Percentiles rank a stretch among this genome's conserved stretches.
Evolutionary conservation across 2,797 vertebrate species (phyloP).

Genomic region (Staurois parvus): DNA sequence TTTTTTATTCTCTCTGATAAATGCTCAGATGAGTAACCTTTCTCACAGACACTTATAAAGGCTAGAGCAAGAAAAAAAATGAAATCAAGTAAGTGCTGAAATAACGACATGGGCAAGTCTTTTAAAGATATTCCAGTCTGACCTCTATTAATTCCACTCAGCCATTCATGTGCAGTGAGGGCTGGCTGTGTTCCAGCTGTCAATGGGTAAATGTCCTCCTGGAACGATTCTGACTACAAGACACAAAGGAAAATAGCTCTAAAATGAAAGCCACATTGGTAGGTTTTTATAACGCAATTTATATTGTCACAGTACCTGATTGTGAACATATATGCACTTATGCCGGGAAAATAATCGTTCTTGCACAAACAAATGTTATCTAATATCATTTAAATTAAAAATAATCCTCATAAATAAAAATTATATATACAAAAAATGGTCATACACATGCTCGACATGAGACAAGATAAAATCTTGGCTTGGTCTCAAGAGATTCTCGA

Average conservation of each 20-base stretch:
- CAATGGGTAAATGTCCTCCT: constrained; percentile 93
- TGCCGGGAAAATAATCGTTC: too few species aligned
- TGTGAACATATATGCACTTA: not conserved
- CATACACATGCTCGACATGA: too few species aligned
- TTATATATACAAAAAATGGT: too few species aligned
- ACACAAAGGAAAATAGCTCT: constrained; percentile 54
- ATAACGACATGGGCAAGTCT: constrained; percentile 34
- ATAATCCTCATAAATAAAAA: too few species aligned
- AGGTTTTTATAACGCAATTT: not conserved
- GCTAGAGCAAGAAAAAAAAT: constrained; percentile 8
- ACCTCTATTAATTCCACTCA: constrained; percentile 87
- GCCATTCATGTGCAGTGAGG: constrained; percentile 86
- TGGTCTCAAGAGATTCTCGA: too few species aligned
- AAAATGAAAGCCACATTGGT: constrained; percentile 20
- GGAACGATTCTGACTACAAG: constrained; percentile 89
- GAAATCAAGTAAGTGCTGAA: constrained; percentile 27
- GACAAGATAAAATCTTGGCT: too few species aligned
- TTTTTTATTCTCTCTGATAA: constrained; percentile 40
- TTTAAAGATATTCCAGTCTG: constrained; percentile 61
- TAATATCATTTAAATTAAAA: not conserved
- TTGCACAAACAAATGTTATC: too few species aligned
- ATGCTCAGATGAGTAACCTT: constrained; percentile 21
- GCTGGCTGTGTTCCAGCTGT: constrained; percentile 83
- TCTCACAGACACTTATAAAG: constrained; percentile 21
- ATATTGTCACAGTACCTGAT: not conserved